Evolutionary conservation across 2,797 vertebrate species (phyloP).

Genomic region (Anolis apletophallus): DNA sequence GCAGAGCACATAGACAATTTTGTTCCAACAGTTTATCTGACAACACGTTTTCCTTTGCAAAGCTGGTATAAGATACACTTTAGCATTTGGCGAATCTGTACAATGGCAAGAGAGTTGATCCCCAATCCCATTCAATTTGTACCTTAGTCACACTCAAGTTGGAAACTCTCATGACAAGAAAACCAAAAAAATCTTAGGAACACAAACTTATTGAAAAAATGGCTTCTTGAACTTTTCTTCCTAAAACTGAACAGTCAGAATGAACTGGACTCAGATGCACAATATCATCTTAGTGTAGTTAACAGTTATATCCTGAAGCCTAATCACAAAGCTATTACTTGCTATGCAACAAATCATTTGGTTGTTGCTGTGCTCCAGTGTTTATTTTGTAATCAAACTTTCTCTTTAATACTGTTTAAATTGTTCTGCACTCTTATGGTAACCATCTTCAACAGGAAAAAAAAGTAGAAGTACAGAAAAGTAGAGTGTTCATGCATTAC

Average conservation of each 20-base stretch:
- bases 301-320: not conserved
- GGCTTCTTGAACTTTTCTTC: not conserved
- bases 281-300: not conserved
- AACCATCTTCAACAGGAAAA: not conserved
- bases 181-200: not conserved
- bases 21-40: not conserved
- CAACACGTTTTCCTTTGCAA: not conserved
- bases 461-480: not conserved
- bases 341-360: not conserved
- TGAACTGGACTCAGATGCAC: not conserved
- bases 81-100: not conserved
- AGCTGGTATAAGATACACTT: not conserved
- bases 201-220: not conserved
- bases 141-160: not conserved
- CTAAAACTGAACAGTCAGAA: not conserved
- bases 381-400: not conserved
- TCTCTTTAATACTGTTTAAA: not conserved
- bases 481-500: too few relatives aligned
- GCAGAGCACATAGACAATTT: not conserved
- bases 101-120: not conserved
- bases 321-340: not conserved
- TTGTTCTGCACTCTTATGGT: not conserved
- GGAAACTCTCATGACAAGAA: not conserved
- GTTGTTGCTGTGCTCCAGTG: not conserved
- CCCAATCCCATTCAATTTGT: not conserved